Base-by-base conservation (phyloP, 1,140 invertebrate genomes). In the Caerostris extrusa region DNA sequence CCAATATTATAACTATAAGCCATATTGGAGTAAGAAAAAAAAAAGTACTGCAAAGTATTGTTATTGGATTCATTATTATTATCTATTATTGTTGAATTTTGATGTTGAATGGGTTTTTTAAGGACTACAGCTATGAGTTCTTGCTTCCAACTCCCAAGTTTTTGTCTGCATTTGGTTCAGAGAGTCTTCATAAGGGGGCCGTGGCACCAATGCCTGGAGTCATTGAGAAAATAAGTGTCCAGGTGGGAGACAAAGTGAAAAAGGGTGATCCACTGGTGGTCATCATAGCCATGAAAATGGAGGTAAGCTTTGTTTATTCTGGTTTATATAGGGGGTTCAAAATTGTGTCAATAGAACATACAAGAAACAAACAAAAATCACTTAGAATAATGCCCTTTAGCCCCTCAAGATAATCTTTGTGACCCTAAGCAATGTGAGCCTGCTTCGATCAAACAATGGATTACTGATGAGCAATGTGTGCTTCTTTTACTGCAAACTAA, bases 221-320 rank as follows among this genome's bases (percentile, higher is more conserved):
- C 17, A 96, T 99, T 34, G 98, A 99, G 95, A 98, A 98, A 96
- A 96, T 99, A 64, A 96, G 98, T 34, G 98, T 99, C 0, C 97
- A 97, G 92, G 96, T 97, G 34, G 98, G 98, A 5, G 97, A 98
- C 95, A 90, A 94, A n/a, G 98, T 99, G 2, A 97, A 97, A 94
- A 97, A 97, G 95, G 98, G 98, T 1, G 98, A 99, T 95, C 97
- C 98, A 1, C 96, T 99, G 0, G 97, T 99, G 67, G 97, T 99
- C 71, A 97, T 99, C 95, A 98, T 99, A 94, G 99, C 99, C 8
- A 99, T 99, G 99, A 99, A 99, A 97, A 99, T 99, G 99, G 99
- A 99, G 97, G 97, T 98, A 96, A 96, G 95, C 64, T 14, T 58
- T 85, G 12, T 14, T 8, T 17, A 10, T 6, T 64, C 17, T 71